Evolutionary conservation across 2,888 invertebrate genomes (phyloP), one percentile per base, ranked within the genome.

Genomic region (Quadroppia sp.): DNA sequence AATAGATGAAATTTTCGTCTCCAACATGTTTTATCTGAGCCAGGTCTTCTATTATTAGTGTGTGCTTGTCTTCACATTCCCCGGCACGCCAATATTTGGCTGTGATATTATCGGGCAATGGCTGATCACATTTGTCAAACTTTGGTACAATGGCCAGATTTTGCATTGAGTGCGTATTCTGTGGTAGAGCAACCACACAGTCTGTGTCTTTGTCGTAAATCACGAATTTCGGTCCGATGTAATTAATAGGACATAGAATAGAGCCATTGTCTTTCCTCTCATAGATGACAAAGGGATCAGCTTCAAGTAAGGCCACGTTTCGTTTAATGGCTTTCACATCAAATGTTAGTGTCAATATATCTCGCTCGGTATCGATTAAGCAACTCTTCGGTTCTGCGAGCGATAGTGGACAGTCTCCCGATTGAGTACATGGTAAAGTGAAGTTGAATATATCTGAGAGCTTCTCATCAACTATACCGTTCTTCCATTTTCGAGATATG

Each of bases 11-110:
- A 20, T 64, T 64, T 17, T 64, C 1, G 2, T 36, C 7, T 3
- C 36, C 64, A 1, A 64, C 40, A 13, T 64, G 3, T 32, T 64
- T 64, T 9, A 64, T 64, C 13, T 64, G 64, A 40, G 23, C 64
- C 0, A 64, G 15, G 13, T 64, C 64, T 30, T 64, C 40, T 20
- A 64, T 40, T 2, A 40, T 9, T 36, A 64, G 6, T 1, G 64
- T 40, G 20, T 64, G 32, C 20, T 36, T 64, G 1, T 32, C 36
- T n/a, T 36, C 32, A 23, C 61, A 64, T 15, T 15, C 11, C 1
- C 2, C 1, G 1, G 32, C 23, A 9, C 11, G 2, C 61, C 61
- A 64, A 36, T 36, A 40, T 7, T 64, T 64, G 0, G 1, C 36
- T 1, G 61, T 64, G 0, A 11, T 17, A n/a, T 59, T 59, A 3